phyloP scores from a whole-genome alignment of 2,797 vertebrate species.

The Aeoliscus strigatus region DNA sequence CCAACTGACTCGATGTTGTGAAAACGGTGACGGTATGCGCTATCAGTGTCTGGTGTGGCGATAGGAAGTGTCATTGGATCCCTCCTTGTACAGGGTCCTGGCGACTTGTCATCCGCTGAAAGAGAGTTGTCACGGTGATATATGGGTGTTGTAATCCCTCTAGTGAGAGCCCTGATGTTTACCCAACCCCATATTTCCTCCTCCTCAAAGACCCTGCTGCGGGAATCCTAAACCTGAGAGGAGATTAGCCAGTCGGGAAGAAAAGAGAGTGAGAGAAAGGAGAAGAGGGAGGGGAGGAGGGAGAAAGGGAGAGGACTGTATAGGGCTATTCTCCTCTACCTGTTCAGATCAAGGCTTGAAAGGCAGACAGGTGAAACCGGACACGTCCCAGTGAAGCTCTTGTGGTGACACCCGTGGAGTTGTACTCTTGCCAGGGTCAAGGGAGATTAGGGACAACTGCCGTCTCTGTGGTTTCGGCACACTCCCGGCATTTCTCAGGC shows the following conservation, averaged over 20 bases:
- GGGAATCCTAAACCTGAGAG: conserved; percentile 79
- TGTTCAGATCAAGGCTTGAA: conserved; percentile 64
- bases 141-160: conserved; percentile 79
- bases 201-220: conserved; percentile 70
- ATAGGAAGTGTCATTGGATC: conserved; percentile 77
- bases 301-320: conserved; percentile 48
- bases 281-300: conserved; percentile 33
- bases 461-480: conserved; percentile 29
- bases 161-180: conserved; percentile 80
- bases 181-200: conserved; percentile 78
- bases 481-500: conserved; percentile 23
- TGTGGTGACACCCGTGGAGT: conserved; percentile 50
- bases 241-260: conserved; percentile 75
- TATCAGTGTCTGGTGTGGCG: conserved; percentile 58
- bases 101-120: conserved; percentile 76
- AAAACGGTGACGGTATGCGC: conserved; percentile 58
- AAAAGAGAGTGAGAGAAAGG: conserved; percentile 54
- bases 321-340: conserved; percentile 64
- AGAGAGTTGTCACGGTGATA: conserved; percentile 78
- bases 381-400: conserved; percentile 50
- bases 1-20: conserved; percentile 58
- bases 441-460: conserved; percentile 24
- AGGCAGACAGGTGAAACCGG: conserved; percentile 68
- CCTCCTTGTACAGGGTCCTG: conserved; percentile 56
- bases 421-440: conserved; percentile 44